Evolutionary conservation across 2,888 invertebrate genomes (phyloP), one percentile per base, ranked within the genome.

Genomic region (Drosophila rellima): DNA sequence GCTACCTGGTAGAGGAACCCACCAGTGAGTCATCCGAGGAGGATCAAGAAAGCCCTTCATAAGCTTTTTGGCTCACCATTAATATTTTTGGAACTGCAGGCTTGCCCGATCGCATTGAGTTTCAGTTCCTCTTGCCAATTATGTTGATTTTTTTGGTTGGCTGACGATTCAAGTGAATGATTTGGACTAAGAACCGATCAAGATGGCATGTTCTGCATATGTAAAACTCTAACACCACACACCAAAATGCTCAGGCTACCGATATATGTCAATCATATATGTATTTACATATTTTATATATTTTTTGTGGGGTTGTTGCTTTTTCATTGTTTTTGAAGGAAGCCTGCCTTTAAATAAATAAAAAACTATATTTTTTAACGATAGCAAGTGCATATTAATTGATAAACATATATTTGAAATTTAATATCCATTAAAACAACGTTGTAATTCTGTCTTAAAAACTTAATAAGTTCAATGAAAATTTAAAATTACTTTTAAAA

Each of bases 1-100:
- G 84, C 3, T 92, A 92, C 54, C 57, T 84, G 33, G 91, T 91
- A 0, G 91, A 92, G 69, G 91, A 92, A 54, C 91, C 92, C 2
- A 68, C 86, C 23, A 74, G 77, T 29, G 81, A 84, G 29, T 87
- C 81, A 35, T 87, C 81, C 6, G 88, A 88, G 11, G 67, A 70
- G 0, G 87, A 61, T 11, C 47, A 57, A 13, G 54, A 57, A 13
- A 20, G 6, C 10, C 20, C 17, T 10, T 17, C 29, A 17, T 62
- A 61, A 18, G 17, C 26, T 56, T 15, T 51, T 10, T 52, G 7
- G 40, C 17, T 42, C 11, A 3, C 47, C 20, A n/a, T 6, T 15
- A 17, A 5, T 33, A 3, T 44, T 44, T 39, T 44, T 23, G 18
- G 18, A 40, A 11, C 17, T 40, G 18, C 40, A 37, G 64, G 54